Conservation (phyloP, 2,797 vertebrate species). For the Limnodromus scolopaceus region DNA sequence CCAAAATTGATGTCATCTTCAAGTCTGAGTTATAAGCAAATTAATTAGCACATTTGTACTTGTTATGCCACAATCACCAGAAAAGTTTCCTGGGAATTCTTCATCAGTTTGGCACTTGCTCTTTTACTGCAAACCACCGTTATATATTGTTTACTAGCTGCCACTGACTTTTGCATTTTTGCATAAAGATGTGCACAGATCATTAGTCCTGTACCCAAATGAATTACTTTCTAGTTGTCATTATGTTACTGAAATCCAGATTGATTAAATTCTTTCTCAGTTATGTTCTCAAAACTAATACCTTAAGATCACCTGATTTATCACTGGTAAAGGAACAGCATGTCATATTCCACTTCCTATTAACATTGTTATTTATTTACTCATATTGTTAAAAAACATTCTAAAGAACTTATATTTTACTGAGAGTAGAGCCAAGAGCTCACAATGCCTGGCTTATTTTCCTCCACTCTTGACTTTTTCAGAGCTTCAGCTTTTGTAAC, state of each 20-base stretch:
- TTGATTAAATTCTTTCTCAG: background rate
- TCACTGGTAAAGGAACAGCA: background rate
- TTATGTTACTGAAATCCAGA: background rate
- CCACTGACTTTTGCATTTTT: background rate
- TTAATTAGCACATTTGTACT: constrained; percentile 50
- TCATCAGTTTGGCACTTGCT: background rate
- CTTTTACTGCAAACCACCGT: background rate
- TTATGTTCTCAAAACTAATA: background rate
- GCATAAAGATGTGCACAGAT: background rate
- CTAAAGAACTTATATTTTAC: background rate
- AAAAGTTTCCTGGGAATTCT: background rate
- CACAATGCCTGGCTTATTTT: background rate
- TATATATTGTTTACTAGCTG: background rate
- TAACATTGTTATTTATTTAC: background rate
- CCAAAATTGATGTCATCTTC: constrained; percentile 33
- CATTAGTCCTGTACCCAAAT: background rate
- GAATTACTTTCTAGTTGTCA: background rate
- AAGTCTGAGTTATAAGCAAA: constrained; percentile 22
- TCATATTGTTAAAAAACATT: background rate
- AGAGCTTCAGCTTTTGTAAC: background rate
- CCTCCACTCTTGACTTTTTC: background rate
- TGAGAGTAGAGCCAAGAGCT: background rate
- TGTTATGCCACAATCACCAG: background rate
- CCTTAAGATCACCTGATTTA: background rate
- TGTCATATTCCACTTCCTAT: background rate